phyloP scores from a whole-genome alignment of 2,797 vertebrate species.

The Propithecus perrieri region DNA sequence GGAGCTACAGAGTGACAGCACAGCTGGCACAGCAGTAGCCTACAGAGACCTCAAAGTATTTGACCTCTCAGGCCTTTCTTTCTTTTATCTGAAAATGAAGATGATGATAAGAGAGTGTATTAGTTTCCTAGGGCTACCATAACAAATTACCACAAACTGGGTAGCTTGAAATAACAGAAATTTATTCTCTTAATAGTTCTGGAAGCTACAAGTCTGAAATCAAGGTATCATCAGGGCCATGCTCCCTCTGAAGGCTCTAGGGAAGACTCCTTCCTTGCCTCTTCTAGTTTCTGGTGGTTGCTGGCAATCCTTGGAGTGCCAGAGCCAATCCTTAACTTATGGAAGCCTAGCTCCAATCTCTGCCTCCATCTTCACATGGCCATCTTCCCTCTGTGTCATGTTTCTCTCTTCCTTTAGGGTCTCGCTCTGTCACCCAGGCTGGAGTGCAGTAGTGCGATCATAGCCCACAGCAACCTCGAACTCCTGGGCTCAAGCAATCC shows the following conservation, averaged over 20 bases:
- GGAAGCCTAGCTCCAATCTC: not conserved
- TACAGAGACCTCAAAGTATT: not conserved
- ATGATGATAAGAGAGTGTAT: not conserved
- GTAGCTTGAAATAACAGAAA: conserved; percentile 18
- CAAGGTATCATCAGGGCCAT: not conserved
- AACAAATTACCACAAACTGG: conserved; percentile 28
- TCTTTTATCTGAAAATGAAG: conserved; percentile 17
- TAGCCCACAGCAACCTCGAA: not conserved
- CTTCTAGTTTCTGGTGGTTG: not conserved
- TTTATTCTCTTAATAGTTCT: not conserved
- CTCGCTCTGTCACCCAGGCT: not conserved
- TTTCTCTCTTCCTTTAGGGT: not conserved
- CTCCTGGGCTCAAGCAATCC: not conserved
- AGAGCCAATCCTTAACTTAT: not conserved
- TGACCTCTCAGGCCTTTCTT: not conserved
- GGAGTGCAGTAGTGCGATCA: not conserved
- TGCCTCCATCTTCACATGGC: not conserved
- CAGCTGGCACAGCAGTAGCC: not conserved
- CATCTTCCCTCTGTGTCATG: not conserved
- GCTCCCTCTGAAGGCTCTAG: not conserved
- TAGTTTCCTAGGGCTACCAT: not conserved
- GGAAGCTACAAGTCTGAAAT: not conserved
- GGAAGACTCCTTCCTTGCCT: not conserved
- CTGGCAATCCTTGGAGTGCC: not conserved
- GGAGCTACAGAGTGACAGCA: not conserved